Evolutionary conservation across 2,888 invertebrate species (phyloP).

Genomic region (Steinernema scapterisci): DNA sequence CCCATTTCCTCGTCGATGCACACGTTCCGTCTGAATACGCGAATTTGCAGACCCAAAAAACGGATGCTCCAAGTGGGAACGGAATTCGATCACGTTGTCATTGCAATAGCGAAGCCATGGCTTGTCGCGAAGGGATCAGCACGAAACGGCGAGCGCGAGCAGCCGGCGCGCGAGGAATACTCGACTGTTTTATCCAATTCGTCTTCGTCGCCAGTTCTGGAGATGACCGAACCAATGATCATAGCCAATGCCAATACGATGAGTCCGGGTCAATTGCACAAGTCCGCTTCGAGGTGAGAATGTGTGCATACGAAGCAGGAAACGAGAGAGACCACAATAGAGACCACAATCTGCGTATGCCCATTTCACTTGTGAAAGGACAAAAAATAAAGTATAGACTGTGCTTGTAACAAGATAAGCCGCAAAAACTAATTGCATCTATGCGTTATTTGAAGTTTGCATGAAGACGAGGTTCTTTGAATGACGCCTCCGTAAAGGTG

Average conservation of each 20-base stretch:
- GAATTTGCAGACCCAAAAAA: conserved; percentile 11
- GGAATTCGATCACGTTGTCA: conserved; percentile 62
- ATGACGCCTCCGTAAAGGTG: no score
- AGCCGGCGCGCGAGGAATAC: background rate
- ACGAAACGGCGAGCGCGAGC: no score
- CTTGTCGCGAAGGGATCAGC: background rate
- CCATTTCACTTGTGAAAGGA: no score
- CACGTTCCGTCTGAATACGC: background rate
- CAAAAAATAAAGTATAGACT: no score
- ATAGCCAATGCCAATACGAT: conserved; percentile 30
- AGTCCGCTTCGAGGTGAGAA: conserved; percentile 4
- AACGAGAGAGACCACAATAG: background rate
- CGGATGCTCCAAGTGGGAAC: conserved; percentile 48
- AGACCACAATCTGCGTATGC: background rate
- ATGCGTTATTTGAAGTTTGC: no score
- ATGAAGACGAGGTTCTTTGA: no score
- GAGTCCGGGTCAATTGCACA: conserved; percentile 32
- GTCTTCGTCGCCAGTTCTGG: conserved; percentile 5
- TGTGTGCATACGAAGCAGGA: background rate
- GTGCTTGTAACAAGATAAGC: no score
- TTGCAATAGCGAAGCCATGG: conserved; percentile 51
- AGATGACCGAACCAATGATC: conserved; percentile 20
- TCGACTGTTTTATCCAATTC: background rate
- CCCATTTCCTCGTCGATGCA: no score
- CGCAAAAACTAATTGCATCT: no score